These are phyloP conservation scores for Porites lutea DNA, from an alignment of 64 coral and sea anemone species.

Conservation along the genomic window DNA sequence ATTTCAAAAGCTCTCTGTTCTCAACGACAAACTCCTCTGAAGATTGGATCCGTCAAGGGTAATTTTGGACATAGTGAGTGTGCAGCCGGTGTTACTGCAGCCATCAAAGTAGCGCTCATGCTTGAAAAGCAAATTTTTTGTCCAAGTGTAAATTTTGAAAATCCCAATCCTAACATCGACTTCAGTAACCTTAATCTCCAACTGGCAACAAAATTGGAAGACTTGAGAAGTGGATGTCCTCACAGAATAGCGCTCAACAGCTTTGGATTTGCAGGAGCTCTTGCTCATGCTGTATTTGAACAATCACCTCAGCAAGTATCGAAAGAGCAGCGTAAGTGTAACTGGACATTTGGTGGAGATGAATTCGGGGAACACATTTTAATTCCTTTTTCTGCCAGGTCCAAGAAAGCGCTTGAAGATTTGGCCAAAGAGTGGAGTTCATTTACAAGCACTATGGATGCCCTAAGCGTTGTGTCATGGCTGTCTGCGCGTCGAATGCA, in stretches of 20 bases:
- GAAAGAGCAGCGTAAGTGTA: not conserved
- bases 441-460: not conserved
- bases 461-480: not conserved
- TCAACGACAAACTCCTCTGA: not conserved
- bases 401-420: not conserved
- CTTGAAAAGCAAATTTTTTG: not conserved
- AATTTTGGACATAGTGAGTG: slow-evolving; percentile 34
- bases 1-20: not conserved
- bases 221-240: not conserved
- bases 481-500: not conserved
- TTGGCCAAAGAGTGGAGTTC: not conserved
- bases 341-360: slow-evolving; percentile 7
- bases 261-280: not conserved
- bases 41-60: slow-evolving; percentile 18
- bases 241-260: not conserved
- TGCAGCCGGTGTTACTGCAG: slow-evolving; percentile 26
- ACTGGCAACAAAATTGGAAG: not conserved
- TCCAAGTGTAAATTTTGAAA: slow-evolving; percentile 30
- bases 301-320: not conserved
- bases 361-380: not conserved
- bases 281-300: slow-evolving; percentile 12
- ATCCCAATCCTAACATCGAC: not conserved
- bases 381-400: not conserved
- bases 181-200: not conserved
- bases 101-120: slow-evolving; percentile 3